These are phyloP conservation scores for Corynorhinus townsendii DNA, from an alignment of 2,113 vertebrate species.

Conservation along the genomic window DNA sequence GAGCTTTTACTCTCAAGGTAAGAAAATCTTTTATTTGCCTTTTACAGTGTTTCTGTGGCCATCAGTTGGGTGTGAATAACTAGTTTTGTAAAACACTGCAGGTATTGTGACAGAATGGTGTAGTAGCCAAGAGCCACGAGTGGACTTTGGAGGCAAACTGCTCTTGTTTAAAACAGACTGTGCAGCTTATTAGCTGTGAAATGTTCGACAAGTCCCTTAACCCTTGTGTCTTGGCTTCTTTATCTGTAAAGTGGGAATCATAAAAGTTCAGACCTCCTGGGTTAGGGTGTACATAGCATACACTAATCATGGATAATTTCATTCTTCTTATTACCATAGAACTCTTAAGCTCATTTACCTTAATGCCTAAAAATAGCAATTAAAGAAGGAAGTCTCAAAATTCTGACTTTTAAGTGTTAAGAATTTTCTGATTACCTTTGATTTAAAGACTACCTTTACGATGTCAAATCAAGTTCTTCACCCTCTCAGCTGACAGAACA, in stretches of 20 bases:
- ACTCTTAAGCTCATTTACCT: neutral
- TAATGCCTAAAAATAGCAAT: neutral
- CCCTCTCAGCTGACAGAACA: neutral
- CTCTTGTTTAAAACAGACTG: neutral
- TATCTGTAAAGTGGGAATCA: neutral
- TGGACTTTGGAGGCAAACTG: neutral
- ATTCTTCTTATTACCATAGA: neutral
- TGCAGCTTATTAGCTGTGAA: neutral
- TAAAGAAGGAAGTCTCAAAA: neutral
- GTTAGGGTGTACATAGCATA: too few species aligned
- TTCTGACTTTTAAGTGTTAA: neutral
- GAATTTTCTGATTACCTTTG: neutral
- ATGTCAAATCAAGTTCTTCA: neutral
- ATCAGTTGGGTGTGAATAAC: neutral
- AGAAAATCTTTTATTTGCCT: neutral
- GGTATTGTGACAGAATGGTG: neutral
- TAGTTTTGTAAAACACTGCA: neutral
- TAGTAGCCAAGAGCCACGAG: neutral
- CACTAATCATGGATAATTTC: neutral
- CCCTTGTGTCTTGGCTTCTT: neutral
- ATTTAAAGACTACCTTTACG: neutral
- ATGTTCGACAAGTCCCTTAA: neutral
- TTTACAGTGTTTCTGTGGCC: neutral
- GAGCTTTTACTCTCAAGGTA: neutral
- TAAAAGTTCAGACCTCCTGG: neutral